phyloP scores from a whole-genome alignment of 2,113 vertebrate species.

The Saimiri boliviensis region DNA sequence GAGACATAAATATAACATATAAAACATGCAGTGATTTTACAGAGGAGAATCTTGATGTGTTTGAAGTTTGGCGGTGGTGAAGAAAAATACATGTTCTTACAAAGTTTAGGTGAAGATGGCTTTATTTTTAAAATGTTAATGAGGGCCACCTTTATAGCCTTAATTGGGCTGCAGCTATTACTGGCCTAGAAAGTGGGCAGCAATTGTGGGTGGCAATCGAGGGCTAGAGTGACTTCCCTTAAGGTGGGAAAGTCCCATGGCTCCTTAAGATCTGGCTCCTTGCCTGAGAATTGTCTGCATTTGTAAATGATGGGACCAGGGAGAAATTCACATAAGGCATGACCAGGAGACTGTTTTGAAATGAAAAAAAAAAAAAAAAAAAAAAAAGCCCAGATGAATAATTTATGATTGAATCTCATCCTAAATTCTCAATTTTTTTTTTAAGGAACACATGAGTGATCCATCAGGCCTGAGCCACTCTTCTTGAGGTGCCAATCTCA shows the following conservation, averaged over 20 bases:
- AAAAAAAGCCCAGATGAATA: conserved; percentile 48
- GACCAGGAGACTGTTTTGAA: conserved; percentile 39
- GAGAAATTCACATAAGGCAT: conserved; percentile 58
- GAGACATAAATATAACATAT: conserved; percentile 58
- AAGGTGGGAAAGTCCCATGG: background rate
- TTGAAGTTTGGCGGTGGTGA: conserved; percentile 11
- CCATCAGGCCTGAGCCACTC: background rate
- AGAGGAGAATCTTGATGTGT: conserved; percentile 41
- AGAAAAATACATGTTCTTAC: conserved; percentile 13
- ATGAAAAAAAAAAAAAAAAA: background rate
- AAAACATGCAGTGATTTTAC: conserved; percentile 47
- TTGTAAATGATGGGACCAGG: conserved; percentile 40
- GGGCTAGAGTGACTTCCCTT: background rate
- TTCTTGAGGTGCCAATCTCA: conserved; percentile 57
- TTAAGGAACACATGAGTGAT: conserved; percentile 46
- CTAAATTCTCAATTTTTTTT: conserved; percentile 60
- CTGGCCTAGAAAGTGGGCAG: background rate
- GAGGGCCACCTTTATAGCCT: background rate
- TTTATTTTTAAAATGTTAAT: conserved; percentile 31
- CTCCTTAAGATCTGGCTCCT: background rate
- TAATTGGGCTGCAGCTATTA: background rate
- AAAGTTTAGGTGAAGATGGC: conserved; percentile 17
- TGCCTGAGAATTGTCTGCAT: conserved; percentile 41
- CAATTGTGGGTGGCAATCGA: background rate
- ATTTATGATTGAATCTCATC: conserved; percentile 40